Evolutionary conservation across 2,888 invertebrate species (phyloP).

Genomic region (Ethmia dodecea): DNA sequence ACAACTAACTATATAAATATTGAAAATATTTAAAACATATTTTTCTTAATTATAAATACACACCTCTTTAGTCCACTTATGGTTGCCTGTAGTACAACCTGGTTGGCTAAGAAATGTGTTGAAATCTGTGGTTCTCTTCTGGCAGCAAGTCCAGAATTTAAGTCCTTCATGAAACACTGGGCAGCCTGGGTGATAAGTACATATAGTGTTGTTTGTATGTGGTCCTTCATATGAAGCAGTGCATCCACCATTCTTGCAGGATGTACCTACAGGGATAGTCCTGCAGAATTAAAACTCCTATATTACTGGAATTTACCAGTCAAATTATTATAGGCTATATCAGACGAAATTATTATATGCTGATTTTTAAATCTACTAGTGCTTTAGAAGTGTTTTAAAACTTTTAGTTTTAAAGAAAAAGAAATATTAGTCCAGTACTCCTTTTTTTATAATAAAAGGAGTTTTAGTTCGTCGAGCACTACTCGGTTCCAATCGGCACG

Average conservation of each 20-base stretch:
- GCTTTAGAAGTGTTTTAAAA: too few relatives aligned
- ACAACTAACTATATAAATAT: too few relatives aligned
- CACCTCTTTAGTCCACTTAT: constrained; percentile 90
- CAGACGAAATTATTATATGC: too few relatives aligned
- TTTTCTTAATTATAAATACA: not conserved
- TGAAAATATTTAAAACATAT: too few relatives aligned
- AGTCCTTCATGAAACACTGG: constrained; percentile 98
- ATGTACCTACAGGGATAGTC: constrained; percentile 82
- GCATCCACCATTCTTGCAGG: constrained; percentile 93
- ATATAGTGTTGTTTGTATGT: constrained; percentile 78
- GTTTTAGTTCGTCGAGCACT: too few relatives aligned
- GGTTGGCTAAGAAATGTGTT: constrained; percentile 92
- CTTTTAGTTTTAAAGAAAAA: too few relatives aligned
- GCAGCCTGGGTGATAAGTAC: constrained; percentile 90
- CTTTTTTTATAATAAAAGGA: too few relatives aligned
- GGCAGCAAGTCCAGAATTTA: constrained; percentile 98
- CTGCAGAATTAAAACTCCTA: constrained; percentile 17
- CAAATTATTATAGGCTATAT: too few relatives aligned
- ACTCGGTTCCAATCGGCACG: too few relatives aligned
- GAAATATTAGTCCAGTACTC: too few relatives aligned
- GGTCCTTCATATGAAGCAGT: constrained; percentile 82
- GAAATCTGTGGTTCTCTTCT: constrained; percentile 95
- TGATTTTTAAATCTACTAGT: too few relatives aligned
- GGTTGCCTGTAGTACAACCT: constrained; percentile 91
- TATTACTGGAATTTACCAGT: too few relatives aligned